Percentiles rank a stretch among this genome's conserved stretches.
Conservation (phyloP, 2,113 vertebrate genomes). For the Mobula hypostoma region DNA sequence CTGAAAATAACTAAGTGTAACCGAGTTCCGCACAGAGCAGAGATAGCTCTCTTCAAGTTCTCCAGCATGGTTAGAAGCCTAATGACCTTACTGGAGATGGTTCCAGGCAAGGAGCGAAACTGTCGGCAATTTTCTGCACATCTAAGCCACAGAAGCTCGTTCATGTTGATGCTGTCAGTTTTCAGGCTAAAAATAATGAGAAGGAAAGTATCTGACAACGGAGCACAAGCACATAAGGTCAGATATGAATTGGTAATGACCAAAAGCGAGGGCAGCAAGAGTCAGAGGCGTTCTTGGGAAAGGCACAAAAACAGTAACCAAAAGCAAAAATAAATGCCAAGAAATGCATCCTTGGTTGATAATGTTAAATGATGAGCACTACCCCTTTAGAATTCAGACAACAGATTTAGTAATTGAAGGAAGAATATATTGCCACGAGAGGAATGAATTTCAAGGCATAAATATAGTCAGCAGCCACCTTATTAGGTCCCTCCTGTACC, state of each 20-base stretch:
- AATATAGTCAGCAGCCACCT: no score
- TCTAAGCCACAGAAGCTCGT: not conserved
- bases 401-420: no score
- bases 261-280: not conserved
- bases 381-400: no score
- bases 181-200: slow-evolving; percentile 3
- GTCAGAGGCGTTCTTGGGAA: no score
- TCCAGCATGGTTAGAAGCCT: not conserved
- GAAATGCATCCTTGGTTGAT: no score
- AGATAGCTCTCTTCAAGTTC: not conserved
- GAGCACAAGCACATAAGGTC: not conserved
- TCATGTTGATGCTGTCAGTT: not conserved
- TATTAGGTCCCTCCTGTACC: no score
- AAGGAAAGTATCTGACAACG: not conserved
- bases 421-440: no score
- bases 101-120: no score
- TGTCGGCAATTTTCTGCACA: not conserved
- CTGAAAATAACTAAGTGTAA: not conserved
- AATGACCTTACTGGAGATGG: not conserved
- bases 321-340: no score
- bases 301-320: no score
- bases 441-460: not conserved
- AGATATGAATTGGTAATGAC: not conserved
- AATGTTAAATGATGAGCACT: no score
- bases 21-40: not conserved